phyloP scores from a whole-genome alignment of 1,140 invertebrate species.

The Diabrotica undecimpunctata region DNA sequence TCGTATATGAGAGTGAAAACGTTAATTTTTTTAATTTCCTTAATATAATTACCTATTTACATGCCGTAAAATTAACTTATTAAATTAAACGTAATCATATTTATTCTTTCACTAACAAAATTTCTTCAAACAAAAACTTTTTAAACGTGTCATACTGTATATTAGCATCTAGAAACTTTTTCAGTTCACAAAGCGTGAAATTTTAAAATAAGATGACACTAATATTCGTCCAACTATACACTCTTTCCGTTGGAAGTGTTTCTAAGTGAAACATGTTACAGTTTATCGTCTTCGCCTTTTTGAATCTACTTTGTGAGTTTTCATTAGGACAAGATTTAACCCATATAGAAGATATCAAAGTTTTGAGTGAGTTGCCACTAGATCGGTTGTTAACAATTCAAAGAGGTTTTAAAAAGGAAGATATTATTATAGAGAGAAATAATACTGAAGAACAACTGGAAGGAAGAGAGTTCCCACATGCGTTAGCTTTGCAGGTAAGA shows the following conservation, averaged over 20 bases:
- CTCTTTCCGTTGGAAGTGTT: not conserved
- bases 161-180: not conserved
- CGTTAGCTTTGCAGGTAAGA: conserved; percentile 29
- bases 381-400: conserved; percentile 51
- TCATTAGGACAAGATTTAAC: conserved; percentile 26
- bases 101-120: too few relatives aligned
- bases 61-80: too few relatives aligned
- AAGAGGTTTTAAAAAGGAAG: conserved; percentile 36
- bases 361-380: conserved; percentile 54
- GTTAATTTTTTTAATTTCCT: too few relatives aligned
- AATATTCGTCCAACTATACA: conserved; percentile 9
- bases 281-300: not conserved
- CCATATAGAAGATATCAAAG: conserved; percentile 44
- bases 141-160: not conserved
- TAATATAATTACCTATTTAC: too few relatives aligned
- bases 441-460: conserved; percentile 14
- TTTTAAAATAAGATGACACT: not conserved
- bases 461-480: conserved; percentile 24
- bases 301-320: not conserved
- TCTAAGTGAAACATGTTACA: conserved; percentile 9
- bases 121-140: too few relatives aligned
- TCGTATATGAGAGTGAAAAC: too few relatives aligned
- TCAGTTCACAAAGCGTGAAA: not conserved
- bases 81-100: too few relatives aligned
- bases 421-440: conserved; percentile 12